Percentiles rank a stretch among this genome's conserved stretches.
Conservation (phyloP, 2,113 vertebrate species). For the Heptranchias perlo region DNA sequence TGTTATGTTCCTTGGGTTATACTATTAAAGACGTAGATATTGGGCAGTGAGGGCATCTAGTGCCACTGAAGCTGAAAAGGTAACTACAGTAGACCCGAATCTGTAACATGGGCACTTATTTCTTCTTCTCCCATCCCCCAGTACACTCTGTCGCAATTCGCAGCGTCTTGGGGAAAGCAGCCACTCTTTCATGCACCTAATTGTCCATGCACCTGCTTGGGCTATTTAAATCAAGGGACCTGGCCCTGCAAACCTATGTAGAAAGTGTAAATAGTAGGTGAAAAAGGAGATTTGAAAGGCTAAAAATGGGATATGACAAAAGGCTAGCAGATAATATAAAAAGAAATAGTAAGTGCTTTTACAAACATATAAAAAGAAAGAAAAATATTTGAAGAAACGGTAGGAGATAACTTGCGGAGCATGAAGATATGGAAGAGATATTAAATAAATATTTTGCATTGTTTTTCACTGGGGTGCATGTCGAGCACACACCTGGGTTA, state of each 20-base stretch:
- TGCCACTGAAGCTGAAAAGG: neutral
- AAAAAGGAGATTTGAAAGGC: neutral
- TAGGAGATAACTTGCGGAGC: neutral
- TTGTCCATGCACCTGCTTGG: too few relatives aligned
- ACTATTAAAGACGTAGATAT: neutral
- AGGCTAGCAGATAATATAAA: neutral
- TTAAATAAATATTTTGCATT: neutral
- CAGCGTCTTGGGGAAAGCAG: neutral
- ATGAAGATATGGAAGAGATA: neutral
- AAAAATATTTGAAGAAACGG: neutral
- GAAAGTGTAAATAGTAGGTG: neutral
- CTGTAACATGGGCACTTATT: neutral
- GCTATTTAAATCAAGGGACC: neutral
- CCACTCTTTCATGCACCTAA: too few relatives aligned
- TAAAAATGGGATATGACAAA: neutral
- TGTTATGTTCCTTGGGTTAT: neutral
- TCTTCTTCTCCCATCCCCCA: neutral
- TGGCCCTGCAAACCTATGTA: neutral
- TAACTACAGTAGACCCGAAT: neutral
- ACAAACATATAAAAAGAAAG: neutral
- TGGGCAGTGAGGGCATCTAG: neutral
- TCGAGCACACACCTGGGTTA: neutral
- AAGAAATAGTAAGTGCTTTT: neutral
- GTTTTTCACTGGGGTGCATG: neutral
- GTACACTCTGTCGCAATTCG: neutral